Evolutionary conservation across 2,113 vertebrate species (phyloP).

Genomic region (Neotragus pygmaeus): DNA sequence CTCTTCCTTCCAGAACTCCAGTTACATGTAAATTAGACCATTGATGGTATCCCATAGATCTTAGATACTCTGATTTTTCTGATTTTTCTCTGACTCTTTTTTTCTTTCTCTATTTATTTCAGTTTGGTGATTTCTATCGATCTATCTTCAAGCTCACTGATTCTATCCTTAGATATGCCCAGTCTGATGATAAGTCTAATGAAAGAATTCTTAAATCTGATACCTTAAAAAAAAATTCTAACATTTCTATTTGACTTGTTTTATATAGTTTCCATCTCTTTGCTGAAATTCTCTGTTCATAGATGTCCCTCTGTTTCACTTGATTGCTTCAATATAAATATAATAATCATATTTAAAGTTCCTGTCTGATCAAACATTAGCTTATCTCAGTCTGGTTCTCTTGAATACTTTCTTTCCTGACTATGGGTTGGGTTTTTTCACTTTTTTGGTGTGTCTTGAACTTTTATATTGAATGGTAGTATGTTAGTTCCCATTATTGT

Average conservation of each 20-base stretch:
- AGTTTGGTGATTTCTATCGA: neutral
- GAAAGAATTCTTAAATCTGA: slow-evolving; percentile 10
- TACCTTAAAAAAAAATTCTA: neutral
- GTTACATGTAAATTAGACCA: neutral
- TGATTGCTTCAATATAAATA: neutral
- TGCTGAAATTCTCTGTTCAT: neutral
- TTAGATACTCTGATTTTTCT: neutral
- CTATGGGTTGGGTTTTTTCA: neutral
- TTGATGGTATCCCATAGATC: neutral
- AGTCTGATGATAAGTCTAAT: neutral
- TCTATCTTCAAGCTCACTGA: neutral
- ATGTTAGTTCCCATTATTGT: neutral
- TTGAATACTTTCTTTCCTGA: neutral
- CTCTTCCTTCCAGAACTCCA: neutral
- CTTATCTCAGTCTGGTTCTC: neutral
- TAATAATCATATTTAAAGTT: neutral
- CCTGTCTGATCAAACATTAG: neutral
- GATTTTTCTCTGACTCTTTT: neutral
- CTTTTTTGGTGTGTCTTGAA: neutral
- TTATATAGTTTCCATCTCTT: neutral
- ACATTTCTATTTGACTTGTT: neutral
- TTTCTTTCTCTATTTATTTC: slow-evolving; percentile 20
- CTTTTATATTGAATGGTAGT: neutral
- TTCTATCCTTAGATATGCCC: neutral
- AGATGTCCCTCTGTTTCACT: neutral